Percentiles rank a stretch among this genome's conserved stretches.
These are phyloP conservation scores for Crypturellus tataupa DNA, from an alignment of 2,797 vertebrate genomes.

Conservation along the genomic window DNA sequence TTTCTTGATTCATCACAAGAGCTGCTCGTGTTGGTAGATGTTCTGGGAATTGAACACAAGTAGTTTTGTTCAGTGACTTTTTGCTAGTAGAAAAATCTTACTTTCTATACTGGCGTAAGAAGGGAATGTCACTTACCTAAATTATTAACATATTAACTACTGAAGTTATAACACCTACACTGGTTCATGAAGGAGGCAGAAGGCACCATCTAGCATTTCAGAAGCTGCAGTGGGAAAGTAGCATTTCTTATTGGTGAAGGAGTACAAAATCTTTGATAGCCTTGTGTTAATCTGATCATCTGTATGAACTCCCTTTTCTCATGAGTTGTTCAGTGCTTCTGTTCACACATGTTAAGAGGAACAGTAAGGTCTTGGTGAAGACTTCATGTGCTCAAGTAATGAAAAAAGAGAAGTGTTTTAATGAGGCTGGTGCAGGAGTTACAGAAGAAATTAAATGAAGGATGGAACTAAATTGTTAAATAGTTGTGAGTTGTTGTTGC, in stretches of 20 bases:
- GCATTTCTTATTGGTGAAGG: neutral
- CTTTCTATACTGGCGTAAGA: neutral
- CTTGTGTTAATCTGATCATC: neutral
- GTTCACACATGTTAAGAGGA: neutral
- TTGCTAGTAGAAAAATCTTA: neutral
- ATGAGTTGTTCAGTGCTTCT: neutral
- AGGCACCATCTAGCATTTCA: neutral
- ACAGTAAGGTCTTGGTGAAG: neutral
- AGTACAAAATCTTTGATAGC: neutral
- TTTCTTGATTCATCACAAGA: neutral
- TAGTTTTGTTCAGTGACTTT: neutral
- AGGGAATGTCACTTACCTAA: neutral
- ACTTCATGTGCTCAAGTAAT: neutral
- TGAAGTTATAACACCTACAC: neutral
- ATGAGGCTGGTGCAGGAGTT: neutral
- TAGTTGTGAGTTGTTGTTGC: neutral
- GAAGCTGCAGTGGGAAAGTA: neutral
- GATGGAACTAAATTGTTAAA: neutral
- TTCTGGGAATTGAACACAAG: neutral
- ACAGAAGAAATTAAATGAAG: neutral
- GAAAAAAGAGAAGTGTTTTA: neutral
- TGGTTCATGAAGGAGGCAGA: neutral
- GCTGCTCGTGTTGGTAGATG: neutral
- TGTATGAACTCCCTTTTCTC: neutral
- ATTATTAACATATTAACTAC: no score